Conservation (phyloP, 2,113 vertebrate genomes). For the Ahaetulla prasina region DNA sequence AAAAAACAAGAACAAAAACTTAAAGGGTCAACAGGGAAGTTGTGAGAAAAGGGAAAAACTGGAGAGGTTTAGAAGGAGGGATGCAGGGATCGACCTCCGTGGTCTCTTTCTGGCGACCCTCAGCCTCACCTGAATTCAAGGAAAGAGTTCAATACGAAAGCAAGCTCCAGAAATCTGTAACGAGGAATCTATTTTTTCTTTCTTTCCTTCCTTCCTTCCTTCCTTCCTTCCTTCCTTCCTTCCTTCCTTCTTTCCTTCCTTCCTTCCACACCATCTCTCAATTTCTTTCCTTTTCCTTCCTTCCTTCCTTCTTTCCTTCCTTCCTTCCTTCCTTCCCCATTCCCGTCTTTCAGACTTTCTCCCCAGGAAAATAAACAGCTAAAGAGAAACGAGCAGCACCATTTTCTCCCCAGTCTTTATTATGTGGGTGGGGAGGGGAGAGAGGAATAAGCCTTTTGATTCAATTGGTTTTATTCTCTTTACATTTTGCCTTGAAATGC, state of each 20-base stretch:
- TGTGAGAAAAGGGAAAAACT: constrained; percentile 58
- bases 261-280: too few relatives aligned
- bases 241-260: neutral
- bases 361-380: neutral
- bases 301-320: too few relatives aligned
- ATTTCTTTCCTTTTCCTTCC: too few relatives aligned
- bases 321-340: neutral
- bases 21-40: constrained; percentile 49
- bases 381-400: too few relatives aligned
- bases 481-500: neutral
- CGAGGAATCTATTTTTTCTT: too few relatives aligned
- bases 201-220: neutral
- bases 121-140: constrained; percentile 33
- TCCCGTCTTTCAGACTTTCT: neutral
- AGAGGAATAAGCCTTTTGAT: neutral
- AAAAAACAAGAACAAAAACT: constrained; percentile 21
- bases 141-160: constrained; percentile 51
- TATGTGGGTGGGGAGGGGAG: neutral
- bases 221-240: too few relatives aligned
- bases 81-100: neutral
- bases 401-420: neutral
- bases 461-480: neutral
- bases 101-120: neutral
- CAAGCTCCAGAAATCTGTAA: constrained; percentile 14
- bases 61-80: constrained; percentile 54